These are phyloP conservation scores for Nemopilema nomurai DNA, from an alignment of 30 jellyfish, hydroid and myxozoan genomes.

Conservation along the genomic window DNA sequence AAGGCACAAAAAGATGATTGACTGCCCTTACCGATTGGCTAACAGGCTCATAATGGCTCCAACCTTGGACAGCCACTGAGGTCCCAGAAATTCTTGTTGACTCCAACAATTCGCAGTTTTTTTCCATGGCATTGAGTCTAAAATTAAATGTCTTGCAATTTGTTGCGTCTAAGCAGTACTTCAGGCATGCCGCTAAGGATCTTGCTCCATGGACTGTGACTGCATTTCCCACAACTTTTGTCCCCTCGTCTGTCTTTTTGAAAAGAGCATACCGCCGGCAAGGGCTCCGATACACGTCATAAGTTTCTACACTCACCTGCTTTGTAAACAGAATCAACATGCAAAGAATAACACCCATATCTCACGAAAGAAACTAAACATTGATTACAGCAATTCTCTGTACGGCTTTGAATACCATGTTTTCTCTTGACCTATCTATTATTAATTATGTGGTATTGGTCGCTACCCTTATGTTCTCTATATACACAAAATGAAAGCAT, in stretches of 20 bases:
- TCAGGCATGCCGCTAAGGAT: constrained; percentile 8
- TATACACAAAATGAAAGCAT: too few relatives aligned
- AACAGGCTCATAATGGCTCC: constrained; percentile 58
- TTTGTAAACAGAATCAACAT: too few relatives aligned
- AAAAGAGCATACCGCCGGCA: constrained; percentile 34
- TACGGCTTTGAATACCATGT: too few relatives aligned
- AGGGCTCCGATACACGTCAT: constrained; percentile 14
- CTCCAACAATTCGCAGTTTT: constrained; percentile 27
- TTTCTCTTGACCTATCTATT: too few relatives aligned
- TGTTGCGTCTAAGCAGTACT: constrained; percentile 6
- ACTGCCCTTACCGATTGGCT: constrained; percentile 27
- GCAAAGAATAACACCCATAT: too few relatives aligned
- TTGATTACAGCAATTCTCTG: too few relatives aligned
- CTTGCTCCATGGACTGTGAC: not conserved
- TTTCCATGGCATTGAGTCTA: not conserved
- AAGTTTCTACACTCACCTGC: not conserved
- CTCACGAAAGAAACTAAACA: too few relatives aligned
- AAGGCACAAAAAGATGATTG: not conserved
- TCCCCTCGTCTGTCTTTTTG: constrained; percentile 34
- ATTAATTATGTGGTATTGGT: too few relatives aligned
- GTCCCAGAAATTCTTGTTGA: constrained; percentile 10
- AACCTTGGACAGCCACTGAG: not conserved
- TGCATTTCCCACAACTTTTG: constrained; percentile 2
- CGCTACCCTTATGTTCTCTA: too few relatives aligned
- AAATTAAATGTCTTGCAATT: constrained; percentile 36